Evolutionary conservation across 2,797 vertebrate genomes (phyloP), one percentile per base, ranked within the genome.

Genomic region (Cossypha dichroa): DNA sequence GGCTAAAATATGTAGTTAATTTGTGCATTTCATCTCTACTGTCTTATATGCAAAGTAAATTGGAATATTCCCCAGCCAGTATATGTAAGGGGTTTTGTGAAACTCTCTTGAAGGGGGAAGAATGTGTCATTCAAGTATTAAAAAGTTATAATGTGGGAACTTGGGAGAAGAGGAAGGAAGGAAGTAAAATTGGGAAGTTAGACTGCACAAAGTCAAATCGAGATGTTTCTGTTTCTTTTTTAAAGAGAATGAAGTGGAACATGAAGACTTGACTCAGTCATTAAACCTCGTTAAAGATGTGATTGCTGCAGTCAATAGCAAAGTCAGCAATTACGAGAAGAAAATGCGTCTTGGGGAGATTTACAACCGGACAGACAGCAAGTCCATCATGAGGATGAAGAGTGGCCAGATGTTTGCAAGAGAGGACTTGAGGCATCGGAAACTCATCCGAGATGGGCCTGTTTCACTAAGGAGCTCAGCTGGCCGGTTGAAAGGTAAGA

Each of bases 321-420:
- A 98, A 94, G 99, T 99, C 91, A 99, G 98, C 77, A 99, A 99
- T 78, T 99, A 99, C 0, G 99, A 99, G 59, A 99, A 99, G 97
- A 98, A 98, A 70, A 98, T 97, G 15, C 98, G 99, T 5, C 98
- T 99, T 28, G 97, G 97, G 78, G 99, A 99, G 60, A 99, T 99
- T 76, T 99, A 99, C 94, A 97, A 80, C 46, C 98, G 99, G 92
- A 99, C 98, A 0, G 99, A 99, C 69, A 98, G 98, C 98, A 99
- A 99, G 97, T 99, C 99, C 75, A 99, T 99, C 97, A 99, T 99
- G 98, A 99, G 99, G 95, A 99, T 99, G 98, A 99, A 99, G 97
- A 99, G 98, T 1, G 99, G 99, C 1, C 99, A 99, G 98, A 99
- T 99, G 96, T 99, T 99, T 33, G 99, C 99, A 66, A 98, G 97